phyloP scores from a whole-genome alignment of 1,140 invertebrate species.

The Drosophila persimilis region DNA sequence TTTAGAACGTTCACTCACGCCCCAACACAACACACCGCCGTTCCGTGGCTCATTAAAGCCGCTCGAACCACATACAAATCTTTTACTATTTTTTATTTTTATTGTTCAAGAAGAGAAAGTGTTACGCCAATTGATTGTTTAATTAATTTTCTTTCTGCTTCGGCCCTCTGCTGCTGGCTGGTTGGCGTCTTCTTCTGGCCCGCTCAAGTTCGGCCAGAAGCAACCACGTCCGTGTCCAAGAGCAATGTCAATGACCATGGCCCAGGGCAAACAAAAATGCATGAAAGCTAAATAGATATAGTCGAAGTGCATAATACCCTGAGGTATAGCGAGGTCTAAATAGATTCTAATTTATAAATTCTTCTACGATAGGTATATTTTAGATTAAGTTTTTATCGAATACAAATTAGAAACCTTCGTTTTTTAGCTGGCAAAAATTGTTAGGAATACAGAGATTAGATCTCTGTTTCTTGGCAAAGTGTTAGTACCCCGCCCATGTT shows the following conservation, averaged over 20 bases:
- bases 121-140: constrained; percentile 81
- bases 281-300: constrained; percentile 1
- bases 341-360: too few species aligned
- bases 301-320: constrained; percentile 23
- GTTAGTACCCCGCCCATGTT: too few species aligned
- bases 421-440: too few species aligned
- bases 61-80: constrained; percentile 43
- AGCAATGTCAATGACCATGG: constrained; percentile 53
- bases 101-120: constrained; percentile 80
- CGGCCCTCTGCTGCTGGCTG: constrained; percentile 2
- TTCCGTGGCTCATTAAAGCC: constrained; percentile 44
- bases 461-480: too few species aligned
- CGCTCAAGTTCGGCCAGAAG: constrained; percentile 10
- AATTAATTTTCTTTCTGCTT: constrained; percentile 72
- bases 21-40: constrained; percentile 5
- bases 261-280: constrained; percentile 3
- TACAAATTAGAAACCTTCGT: too few species aligned
- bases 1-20: constrained; percentile 74
- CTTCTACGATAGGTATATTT: too few species aligned
- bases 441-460: too few species aligned
- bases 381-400: too few species aligned
- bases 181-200: constrained; percentile 20
- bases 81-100: constrained; percentile 55
- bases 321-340: too few species aligned
- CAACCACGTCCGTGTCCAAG: constrained; percentile 18